Base-by-base conservation (phyloP, 2,888 invertebrate species). In the Halocaridina rubra region DNA sequence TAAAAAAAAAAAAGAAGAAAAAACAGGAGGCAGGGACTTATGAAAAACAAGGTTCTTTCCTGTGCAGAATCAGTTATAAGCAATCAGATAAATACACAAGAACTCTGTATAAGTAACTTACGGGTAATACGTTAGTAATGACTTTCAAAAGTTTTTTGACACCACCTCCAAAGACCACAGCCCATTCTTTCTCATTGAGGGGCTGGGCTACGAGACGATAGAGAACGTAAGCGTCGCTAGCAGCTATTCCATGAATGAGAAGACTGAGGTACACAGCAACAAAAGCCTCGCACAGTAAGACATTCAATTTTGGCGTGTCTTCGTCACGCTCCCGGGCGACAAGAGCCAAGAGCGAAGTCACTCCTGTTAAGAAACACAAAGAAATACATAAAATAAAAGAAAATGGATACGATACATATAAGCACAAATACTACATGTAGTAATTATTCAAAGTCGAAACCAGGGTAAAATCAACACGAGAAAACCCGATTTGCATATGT, bases 311-410 rank as follows among this genome's bases (percentile, higher is more conserved):
- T 0, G 99, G 99, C 1, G 97, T 95, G 90, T 97, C 96, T 90
- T 97, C 97, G 90, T 99, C 99, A 89, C 97, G 97, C 89, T 98
- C 98, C 27, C 98, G 93, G 0, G 97, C 95, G 5, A 99, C 92
- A 61, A 99, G 92, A 0, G 98, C 96, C 30, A 98, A 93, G 59
- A 99, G 92, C 84, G 96, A 97, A 0, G 98, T 96, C 0, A 99
- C 98, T 13, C 99, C 98, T 84, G 69, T 1, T 13, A 27, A 30
- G 8, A 64, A 30, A 69, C 29, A n/a, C n/a, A n/a, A n/a, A n/a
- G n/a, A n/a, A n/a, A n/a, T n/a, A n/a, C n/a, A n/a, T n/a, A n/a
- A n/a, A n/a, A n/a, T n/a, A n/a, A n/a, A n/a, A n/a, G n/a, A n/a
- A n/a, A n/a, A n/a, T n/a, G n/a, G n/a, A n/a, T n/a, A n/a, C n/a